Evolutionary conservation across 2,797 vertebrate genomes (phyloP).

Genomic region (Falco cherrug): DNA sequence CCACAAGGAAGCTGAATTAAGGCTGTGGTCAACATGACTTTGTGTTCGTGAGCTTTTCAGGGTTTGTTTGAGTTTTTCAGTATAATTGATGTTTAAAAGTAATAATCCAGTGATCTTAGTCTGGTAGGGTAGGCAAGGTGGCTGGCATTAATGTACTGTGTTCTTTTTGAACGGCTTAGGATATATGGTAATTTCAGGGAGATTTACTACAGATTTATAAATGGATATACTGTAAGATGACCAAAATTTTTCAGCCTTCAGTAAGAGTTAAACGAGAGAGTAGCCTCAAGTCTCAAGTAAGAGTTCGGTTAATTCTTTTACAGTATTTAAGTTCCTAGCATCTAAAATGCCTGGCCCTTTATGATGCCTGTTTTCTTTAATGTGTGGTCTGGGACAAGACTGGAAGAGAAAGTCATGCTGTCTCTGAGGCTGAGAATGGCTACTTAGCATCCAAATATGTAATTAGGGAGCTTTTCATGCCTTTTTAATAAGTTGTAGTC

Average conservation of each 20-base stretch:
- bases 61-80: neutral
- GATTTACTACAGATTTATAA: neutral
- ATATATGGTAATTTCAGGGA: neutral
- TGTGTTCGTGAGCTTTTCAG: neutral
- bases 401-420: conserved; percentile 60
- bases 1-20: neutral
- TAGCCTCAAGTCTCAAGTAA: neutral
- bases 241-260: neutral
- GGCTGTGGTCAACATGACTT: neutral
- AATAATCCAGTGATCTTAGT: neutral
- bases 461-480: conserved; percentile 66
- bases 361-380: conserved; percentile 46
- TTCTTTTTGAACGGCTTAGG: neutral
- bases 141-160: neutral
- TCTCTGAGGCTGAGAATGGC: conserved; percentile 52
- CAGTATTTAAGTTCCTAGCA: neutral
- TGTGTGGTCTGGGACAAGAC: conserved; percentile 50
- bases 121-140: neutral
- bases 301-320: neutral
- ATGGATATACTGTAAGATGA: neutral
- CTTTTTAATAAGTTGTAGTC: conserved; percentile 70
- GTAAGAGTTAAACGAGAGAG: neutral
- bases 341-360: neutral
- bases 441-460: conserved; percentile 66
- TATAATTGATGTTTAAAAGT: neutral